Conservation (phyloP, 1,140 invertebrate species). For the Scaptomyza graminum region DNA sequence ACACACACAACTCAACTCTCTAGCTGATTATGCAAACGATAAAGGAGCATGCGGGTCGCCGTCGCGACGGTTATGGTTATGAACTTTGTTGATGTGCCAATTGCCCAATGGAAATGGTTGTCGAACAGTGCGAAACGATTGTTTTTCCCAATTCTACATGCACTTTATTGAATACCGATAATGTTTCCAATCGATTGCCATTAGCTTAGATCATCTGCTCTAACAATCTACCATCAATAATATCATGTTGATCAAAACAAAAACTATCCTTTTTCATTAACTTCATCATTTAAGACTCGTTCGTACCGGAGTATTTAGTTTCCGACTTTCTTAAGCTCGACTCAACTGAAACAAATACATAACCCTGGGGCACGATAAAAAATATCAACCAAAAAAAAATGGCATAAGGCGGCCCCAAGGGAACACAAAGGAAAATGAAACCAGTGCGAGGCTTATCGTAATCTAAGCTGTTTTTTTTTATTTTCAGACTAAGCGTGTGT, state of each 20-base stretch:
- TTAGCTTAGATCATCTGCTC: too few relatives aligned
- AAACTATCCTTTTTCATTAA: too few relatives aligned
- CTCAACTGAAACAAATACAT: not conserved
- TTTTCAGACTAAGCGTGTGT: not conserved
- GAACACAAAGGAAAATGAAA: not conserved
- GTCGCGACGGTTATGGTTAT: not conserved
- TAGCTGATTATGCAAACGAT: slow-evolving; percentile 18
- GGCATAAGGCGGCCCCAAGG: too few relatives aligned
- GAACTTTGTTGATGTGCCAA: slow-evolving; percentile 22
- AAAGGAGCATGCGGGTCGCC: slow-evolving; percentile 21
- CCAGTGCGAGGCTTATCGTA: slow-evolving; percentile 27
- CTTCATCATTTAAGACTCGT: too few relatives aligned
- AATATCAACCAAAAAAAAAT: too few relatives aligned
- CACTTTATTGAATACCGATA: not conserved
- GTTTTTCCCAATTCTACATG: slow-evolving; percentile 4
- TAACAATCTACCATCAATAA: too few relatives aligned
- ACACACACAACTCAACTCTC: not conserved
- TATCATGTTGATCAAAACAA: too few relatives aligned
- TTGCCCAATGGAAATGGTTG: slow-evolving; percentile 7
- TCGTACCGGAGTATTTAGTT: slow-evolving; percentile 3
- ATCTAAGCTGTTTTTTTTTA: too few relatives aligned
- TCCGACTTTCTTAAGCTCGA: not conserved
- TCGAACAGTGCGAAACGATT: slow-evolving; percentile 12
- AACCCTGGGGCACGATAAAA: slow-evolving; percentile 7
- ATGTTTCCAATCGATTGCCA: too few relatives aligned